Base-by-base conservation (phyloP, 2,888 invertebrate species). In the Tortrix viridana region DNA sequence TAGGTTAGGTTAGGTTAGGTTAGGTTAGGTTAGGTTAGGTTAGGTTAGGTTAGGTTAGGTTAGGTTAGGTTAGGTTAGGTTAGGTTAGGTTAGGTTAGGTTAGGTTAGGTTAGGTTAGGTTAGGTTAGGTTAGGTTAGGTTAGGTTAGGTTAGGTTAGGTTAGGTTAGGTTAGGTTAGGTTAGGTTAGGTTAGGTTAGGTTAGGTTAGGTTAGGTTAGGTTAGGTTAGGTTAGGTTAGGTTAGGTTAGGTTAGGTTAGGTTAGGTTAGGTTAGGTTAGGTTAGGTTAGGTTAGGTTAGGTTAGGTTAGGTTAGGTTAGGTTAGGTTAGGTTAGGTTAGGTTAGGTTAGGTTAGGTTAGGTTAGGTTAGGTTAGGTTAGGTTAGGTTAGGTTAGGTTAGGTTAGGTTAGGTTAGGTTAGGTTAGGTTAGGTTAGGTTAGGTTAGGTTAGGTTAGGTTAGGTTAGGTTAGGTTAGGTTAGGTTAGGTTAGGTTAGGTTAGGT, bases 1-100 rank as follows among this genome's bases (percentile, higher is more conserved):
- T 65, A 65, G 65, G 65, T 65, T 65, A 65, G 65, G 65, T 65
- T 60, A 60, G 65, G 65, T 65, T 65, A 65, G 61, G 65, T 61
- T 65, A 66, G 65, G 65, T 65, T 65, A 65, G 65, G 65, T 65
- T 69, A 71, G 68, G 65, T 65, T 59, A 59, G 59, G 59, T 59
- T 59, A 59, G 59, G 59, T 61, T 61, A 60, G 60, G 60, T 60
- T 60, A 60, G 60, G 56, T 56, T 56, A 56, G 56, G 56, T 56
- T 56, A 56, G 56, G 56, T 56, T 56, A 56, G 56, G 56, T 56
- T 56, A 57, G 57, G 60, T 61, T 61, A 61, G 60, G 60, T 61
- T 61, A 61, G 60, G 60, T 61, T 61, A 61, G 60, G 60, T 61
- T 61, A 61, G 55, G 60, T 54, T 61, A 61, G 60, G 60, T 61